A percentile compares a stretch with the other conserved stretches of the same genome.
These are phyloP conservation scores for Pyxicephalus adspersus DNA, from an alignment of 2,113 vertebrate species.

Conservation along the genomic window DNA sequence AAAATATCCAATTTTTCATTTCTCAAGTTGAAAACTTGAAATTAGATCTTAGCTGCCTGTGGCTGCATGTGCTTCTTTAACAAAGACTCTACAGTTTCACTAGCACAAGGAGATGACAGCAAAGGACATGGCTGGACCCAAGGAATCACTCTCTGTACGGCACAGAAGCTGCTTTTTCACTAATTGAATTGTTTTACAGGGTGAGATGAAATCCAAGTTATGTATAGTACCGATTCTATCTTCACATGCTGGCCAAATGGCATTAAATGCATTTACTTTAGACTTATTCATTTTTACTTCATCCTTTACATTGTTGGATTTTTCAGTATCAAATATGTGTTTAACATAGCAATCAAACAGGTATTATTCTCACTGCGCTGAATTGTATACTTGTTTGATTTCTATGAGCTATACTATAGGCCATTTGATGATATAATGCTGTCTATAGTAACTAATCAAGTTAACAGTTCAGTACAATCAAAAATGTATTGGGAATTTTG, in stretches of 20 bases:
- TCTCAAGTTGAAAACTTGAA: slow-evolving; percentile 44
- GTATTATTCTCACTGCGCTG: too few species aligned
- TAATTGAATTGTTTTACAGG: slow-evolving; percentile 47
- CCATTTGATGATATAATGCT: too few species aligned
- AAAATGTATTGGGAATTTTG: too few species aligned
- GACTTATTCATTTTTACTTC: too few species aligned
- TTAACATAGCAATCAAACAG: too few species aligned
- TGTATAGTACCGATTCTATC: slow-evolving; percentile 26
- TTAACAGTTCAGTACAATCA: too few species aligned
- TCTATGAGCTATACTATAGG: too few species aligned
- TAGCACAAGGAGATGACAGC: slow-evolving; percentile 53
- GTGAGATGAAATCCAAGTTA: slow-evolving; percentile 54
- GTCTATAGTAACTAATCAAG: too few species aligned
- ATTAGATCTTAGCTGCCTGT: slow-evolving; percentile 48
- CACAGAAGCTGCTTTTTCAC: slow-evolving; percentile 5
- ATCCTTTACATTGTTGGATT: too few species aligned
- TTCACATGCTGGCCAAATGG: background rate
- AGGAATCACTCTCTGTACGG: slow-evolving; percentile 8
- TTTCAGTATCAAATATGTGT: too few species aligned
- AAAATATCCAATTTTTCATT: slow-evolving; percentile 60
- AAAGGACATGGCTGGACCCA: slow-evolving; percentile 9
- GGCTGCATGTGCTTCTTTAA: slow-evolving; percentile 59
- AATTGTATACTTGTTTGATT: too few species aligned
- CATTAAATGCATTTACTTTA: background rate
- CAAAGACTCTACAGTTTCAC: slow-evolving; percentile 64